Conservation (phyloP, 2,113 vertebrate species). For the Barnardius zonarius region DNA sequence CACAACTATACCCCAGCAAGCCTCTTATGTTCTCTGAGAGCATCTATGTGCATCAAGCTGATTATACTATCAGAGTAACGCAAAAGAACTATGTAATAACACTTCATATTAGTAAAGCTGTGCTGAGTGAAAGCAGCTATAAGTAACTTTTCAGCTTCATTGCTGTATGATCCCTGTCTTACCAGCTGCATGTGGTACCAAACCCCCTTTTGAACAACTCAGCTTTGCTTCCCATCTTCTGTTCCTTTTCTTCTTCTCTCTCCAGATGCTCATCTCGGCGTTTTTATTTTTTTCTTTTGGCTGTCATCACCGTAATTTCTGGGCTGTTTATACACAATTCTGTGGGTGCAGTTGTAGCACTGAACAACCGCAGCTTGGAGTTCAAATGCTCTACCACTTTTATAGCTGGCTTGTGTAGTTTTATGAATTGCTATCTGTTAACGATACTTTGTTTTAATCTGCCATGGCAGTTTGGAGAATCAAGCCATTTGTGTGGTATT, state of each 20-base stretch:
- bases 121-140: not conserved
- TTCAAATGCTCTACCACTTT: not conserved
- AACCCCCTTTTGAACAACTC: not conserved
- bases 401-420: not conserved
- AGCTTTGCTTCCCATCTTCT: not conserved
- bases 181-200: not conserved
- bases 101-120: not conserved
- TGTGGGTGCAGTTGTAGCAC: not conserved
- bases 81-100: not conserved
- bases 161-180: not conserved
- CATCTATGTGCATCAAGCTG: not conserved
- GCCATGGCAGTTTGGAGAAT: not conserved
- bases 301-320: not conserved
- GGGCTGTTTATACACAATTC: not conserved
- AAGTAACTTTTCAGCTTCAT: not conserved
- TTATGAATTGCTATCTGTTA: not conserved
- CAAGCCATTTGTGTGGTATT: not conserved
- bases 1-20: accelerated
- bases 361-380: not conserved
- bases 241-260: not conserved
- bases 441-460: not conserved
- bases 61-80: not conserved
- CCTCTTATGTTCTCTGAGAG: accelerated
- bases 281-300: not conserved
- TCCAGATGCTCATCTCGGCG: not conserved